These are phyloP conservation scores for Microchrysa polita DNA, from an alignment of 2,888 invertebrate species.

Conservation along the genomic window DNA sequence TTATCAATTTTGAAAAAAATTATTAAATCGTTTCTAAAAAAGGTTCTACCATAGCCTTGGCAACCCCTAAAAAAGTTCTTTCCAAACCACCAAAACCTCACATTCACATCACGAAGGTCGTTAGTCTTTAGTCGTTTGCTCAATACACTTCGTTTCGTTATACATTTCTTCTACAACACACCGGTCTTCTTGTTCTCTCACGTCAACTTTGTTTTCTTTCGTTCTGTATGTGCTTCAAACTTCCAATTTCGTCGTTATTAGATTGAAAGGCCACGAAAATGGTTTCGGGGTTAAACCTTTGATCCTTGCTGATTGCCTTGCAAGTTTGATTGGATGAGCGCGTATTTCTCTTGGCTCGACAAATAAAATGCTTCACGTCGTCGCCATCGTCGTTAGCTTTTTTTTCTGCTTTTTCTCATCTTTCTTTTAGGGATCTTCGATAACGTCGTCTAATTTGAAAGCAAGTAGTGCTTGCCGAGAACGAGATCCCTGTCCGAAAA, in stretches of 20 bases:
- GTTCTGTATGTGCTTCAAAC: conserved; percentile 39
- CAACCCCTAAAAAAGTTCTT: no score
- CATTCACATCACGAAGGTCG: no score
- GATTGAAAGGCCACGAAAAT: conserved; percentile 31
- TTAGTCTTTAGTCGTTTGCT: no score
- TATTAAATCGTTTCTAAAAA: no score
- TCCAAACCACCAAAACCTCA: no score
- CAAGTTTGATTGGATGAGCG: conserved; percentile 42
- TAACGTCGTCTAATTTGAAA: conserved; percentile 28
- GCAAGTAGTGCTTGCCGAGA: not conserved
- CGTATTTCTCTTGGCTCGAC: conserved; percentile 7
- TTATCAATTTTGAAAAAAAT: no score
- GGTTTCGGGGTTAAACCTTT: conserved; percentile 40
- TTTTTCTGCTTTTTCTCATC: no score
- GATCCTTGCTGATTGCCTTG: conserved; percentile 38
- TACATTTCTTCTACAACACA: no score
- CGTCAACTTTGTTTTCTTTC: conserved; percentile 5
- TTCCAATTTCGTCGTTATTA: conserved; percentile 42
- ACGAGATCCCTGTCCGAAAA: not conserved
- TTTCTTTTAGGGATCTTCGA: conserved; percentile 22
- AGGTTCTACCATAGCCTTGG: no score
- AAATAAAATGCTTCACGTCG: not conserved
- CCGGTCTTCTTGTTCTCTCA: no score
- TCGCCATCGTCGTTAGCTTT: not conserved
- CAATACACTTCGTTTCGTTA: no score